These are phyloP conservation scores for Falcaria lacertinaria DNA, from an alignment of 2,888 invertebrate species.

Conservation along the genomic window DNA sequence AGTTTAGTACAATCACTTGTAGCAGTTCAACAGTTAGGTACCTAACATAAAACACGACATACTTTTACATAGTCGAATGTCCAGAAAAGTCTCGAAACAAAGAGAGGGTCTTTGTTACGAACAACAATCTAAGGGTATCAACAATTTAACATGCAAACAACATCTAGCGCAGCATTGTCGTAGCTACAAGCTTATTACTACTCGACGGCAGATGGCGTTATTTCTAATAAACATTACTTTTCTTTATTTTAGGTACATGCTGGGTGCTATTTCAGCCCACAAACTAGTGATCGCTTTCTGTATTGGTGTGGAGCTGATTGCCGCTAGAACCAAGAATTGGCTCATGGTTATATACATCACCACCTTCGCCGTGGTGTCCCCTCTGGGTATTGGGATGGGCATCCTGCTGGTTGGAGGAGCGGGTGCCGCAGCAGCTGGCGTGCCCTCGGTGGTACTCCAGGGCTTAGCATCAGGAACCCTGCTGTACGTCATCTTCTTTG, in stretches of 20 bases:
- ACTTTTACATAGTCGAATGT: too few relatives aligned
- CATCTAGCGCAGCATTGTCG: slow-evolving; percentile 34
- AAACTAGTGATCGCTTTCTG: slow-evolving; percentile 94
- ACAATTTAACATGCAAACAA: too few relatives aligned
- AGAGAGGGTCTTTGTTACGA: too few relatives aligned
- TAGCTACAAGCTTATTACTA: slow-evolving; percentile 4
- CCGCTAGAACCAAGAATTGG: slow-evolving; percentile 82
- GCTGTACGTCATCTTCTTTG: slow-evolving; percentile 97
- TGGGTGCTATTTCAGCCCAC: slow-evolving; percentile 90
- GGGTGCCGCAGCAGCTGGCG: slow-evolving; percentile 78
- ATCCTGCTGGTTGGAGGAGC: slow-evolving; percentile 81
- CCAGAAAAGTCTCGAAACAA: too few relatives aligned
- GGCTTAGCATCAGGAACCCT: slow-evolving; percentile 95
- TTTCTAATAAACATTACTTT: too few relatives aligned
- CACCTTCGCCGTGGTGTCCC: slow-evolving; percentile 89
- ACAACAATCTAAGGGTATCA: too few relatives aligned
- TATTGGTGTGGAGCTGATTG: slow-evolving; percentile 90
- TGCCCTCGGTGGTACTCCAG: slow-evolving; percentile 84
- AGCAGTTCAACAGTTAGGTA: too few relatives aligned
- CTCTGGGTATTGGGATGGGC: slow-evolving; percentile 88
- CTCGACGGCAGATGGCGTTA: slow-evolving; percentile 31
- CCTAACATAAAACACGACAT: too few relatives aligned
- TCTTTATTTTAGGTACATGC: slow-evolving; percentile 83
- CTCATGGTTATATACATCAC: slow-evolving; percentile 84
- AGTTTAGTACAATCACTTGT: slow-evolving; percentile 15